Conservation (phyloP, 92 coral and sea anemone species). For the Meandrina meandrites region DNA sequence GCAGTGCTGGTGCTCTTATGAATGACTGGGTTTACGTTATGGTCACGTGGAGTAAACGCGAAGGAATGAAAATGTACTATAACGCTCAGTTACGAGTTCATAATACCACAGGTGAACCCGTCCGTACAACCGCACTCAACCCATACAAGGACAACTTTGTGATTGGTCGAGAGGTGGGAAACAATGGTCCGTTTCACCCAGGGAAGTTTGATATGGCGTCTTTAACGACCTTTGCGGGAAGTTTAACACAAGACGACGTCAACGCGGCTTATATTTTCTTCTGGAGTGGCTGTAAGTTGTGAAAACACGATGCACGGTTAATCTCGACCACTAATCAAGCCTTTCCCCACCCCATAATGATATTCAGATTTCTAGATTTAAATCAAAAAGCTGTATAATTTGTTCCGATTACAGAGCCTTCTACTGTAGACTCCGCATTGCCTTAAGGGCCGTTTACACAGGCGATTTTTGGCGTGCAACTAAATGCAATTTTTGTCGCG, state of each 20-base stretch:
- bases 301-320: no score
- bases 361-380: no score
- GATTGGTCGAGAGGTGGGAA: constrained; percentile 83
- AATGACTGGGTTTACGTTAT: constrained; percentile 81
- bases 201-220: constrained; percentile 81
- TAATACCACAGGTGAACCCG: constrained; percentile 80
- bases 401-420: no score
- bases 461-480: no score
- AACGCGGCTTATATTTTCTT: constrained; percentile 89
- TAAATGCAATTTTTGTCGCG: no score
- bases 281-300: constrained; percentile 90
- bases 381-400: background rate
- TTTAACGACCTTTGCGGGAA: constrained; percentile 81
- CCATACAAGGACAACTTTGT: constrained; percentile 76
- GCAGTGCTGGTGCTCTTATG: constrained; percentile 46
- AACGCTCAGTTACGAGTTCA: constrained; percentile 71
- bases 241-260: constrained; percentile 80
- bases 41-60: constrained; percentile 80
- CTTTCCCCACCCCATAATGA: no score
- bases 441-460: no score
- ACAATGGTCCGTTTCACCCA: constrained; percentile 64
- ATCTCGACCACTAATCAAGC: no score
- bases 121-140: constrained; percentile 53
- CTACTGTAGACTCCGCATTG: background rate
- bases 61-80: constrained; percentile 84